Percentiles rank a stretch among this genome's conserved stretches.
phyloP scores from a whole-genome alignment of 92 coral and sea anemone genomes.

The Bergia sp. region DNA sequence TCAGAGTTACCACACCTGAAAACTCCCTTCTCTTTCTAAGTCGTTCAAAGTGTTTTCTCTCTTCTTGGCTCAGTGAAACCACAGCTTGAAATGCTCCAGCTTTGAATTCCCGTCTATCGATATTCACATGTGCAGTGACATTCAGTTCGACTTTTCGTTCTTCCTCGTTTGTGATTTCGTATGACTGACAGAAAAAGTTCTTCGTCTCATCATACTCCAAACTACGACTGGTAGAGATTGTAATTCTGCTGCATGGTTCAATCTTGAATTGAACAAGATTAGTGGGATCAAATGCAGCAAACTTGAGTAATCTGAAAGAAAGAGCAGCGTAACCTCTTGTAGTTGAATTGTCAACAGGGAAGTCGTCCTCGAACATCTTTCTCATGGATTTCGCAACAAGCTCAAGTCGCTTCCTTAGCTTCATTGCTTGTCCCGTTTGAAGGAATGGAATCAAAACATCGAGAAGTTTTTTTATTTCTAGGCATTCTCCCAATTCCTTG shows the following conservation, averaged over 20 bases:
- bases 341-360: background rate
- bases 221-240: background rate
- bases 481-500: background rate
- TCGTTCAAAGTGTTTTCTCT: background rate
- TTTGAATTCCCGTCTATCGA: background rate
- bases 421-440: background rate
- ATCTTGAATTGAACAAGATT: slow-evolving; percentile 1
- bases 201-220: background rate
- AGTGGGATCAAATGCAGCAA: slow-evolving; percentile 12
- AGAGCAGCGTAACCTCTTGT: background rate
- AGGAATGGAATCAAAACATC: background rate
- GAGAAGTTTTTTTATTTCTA: background rate
- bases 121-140: slow-evolving; percentile 4
- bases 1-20: background rate
- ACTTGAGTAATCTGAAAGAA: background rate
- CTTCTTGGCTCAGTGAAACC: background rate
- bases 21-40: slow-evolving; percentile 8
- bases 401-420: background rate
- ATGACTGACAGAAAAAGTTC: background rate
- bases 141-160: background rate
- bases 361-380: background rate
- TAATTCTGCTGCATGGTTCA: slow-evolving; percentile 1
- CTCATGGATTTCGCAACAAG: slow-evolving; percentile 6
- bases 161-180: background rate
- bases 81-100: slow-evolving; percentile 12